Conservation (phyloP, 2,888 invertebrate genomes). For the Scelioninae gen. 1 region DNA sequence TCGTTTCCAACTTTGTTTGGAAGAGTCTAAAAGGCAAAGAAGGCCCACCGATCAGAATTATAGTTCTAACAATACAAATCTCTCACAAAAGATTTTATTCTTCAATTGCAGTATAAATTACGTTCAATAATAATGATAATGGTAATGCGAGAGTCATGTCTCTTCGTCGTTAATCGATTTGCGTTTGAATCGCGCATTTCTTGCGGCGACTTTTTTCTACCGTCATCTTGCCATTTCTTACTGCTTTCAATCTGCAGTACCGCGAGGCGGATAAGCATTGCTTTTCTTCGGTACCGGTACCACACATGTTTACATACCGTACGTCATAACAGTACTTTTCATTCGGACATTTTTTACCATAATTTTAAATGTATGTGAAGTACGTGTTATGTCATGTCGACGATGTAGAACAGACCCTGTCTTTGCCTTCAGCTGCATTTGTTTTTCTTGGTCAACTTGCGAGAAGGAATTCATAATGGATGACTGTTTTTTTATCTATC, state of each 20-base stretch:
- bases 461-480: constrained; percentile 53
- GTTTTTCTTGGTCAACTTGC: constrained; percentile 56
- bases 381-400: constrained; percentile 41
- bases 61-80: constrained; percentile 13
- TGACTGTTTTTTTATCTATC: constrained; percentile 41
- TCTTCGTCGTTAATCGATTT: constrained; percentile 49
- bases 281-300: constrained; percentile 25
- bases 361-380: constrained; percentile 49
- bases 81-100: constrained; percentile 8
- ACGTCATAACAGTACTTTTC: constrained; percentile 64
- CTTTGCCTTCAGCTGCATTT: constrained; percentile 43
- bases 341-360: constrained; percentile 37
- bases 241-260: constrained; percentile 17
- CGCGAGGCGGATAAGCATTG: constrained; percentile 21
- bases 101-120: constrained; percentile 25
- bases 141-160: constrained; percentile 31
- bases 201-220: constrained; percentile 24
- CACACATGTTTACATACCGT: constrained; percentile 61
- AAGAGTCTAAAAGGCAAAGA: background rate
- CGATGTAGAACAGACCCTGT: constrained; percentile 41
- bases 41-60: background rate
- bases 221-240: constrained; percentile 24
- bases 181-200: constrained; percentile 33
- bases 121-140: constrained; percentile 44
- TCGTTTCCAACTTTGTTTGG: constrained; percentile 2